Percentiles rank a stretch among this genome's conserved stretches.
phyloP scores from a whole-genome alignment of 2,888 invertebrate genomes.

The Microplitis deprimator region DNA sequence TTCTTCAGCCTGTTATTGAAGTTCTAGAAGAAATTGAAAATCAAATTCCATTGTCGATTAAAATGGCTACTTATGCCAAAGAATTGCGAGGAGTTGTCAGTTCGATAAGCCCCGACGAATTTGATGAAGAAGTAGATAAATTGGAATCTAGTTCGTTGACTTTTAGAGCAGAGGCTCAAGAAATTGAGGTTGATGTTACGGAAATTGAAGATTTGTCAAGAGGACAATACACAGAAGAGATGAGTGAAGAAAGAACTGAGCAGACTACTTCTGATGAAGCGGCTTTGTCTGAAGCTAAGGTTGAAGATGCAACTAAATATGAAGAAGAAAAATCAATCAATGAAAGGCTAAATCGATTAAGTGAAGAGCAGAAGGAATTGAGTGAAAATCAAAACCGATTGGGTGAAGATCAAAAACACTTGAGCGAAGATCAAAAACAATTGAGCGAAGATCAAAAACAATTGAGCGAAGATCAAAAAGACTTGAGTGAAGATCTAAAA shows the following conservation, averaged over 20 bases:
- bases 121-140: conserved; percentile 26
- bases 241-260: background rate
- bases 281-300: too few species aligned
- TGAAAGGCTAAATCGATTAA: too few species aligned
- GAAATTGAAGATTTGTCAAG: conserved; percentile 3
- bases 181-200: conserved; percentile 5
- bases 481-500: too few species aligned
- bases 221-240: conserved; percentile 3
- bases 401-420: too few species aligned
- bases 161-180: background rate
- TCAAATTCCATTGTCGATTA: conserved; percentile 59
- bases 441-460: too few species aligned
- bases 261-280: too few species aligned
- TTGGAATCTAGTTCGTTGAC: background rate
- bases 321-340: too few species aligned
- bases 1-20: conserved; percentile 54
- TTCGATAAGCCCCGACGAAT: conserved; percentile 51
- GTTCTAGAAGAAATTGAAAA: conserved; percentile 60
- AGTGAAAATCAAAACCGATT: too few species aligned
- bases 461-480: too few species aligned
- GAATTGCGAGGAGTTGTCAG: conserved; percentile 55
- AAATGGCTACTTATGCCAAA: conserved; percentile 55
- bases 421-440: too few species aligned
- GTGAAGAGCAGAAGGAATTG: too few species aligned
- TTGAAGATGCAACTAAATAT: too few species aligned